Evolutionary conservation across 1,140 invertebrate species (phyloP), one percentile per base, ranked within the genome.

Genomic region (Drosophila equinoxialis): DNA sequence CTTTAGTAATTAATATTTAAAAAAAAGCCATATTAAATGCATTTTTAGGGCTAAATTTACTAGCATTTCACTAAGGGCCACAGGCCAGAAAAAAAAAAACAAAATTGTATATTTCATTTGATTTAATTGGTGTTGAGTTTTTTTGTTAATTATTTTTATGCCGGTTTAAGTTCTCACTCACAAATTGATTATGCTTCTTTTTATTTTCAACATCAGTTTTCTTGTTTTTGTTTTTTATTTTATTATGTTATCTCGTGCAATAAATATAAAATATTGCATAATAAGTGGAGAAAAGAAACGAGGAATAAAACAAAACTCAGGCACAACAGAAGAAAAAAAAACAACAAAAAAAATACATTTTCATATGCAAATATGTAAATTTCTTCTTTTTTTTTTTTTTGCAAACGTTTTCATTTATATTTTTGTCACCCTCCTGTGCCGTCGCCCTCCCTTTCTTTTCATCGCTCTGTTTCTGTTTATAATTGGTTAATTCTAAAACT

Each of bases 201-300:
- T 30, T 30, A 17, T 54, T 37, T 26, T 39, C n/a, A n/a, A 30
- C 30, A 30, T 6, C 30, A 5, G 2, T 17, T 45, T 17, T 45
- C 41, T n/a, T 42, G 4, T 14, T 45, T 48, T 17, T 51, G 37
- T 26, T 65, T 59, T 77, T 60, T 4, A 42, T 42, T 68, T 48
- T 14, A 67, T 71, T 68, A 30, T 63, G 26, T 23, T 35, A 23
- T 57, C 41, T 48, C 63, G 42, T 45, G 57, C 17, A 45, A 66
- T 51, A 60, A 14, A 17, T 65, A 62, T 58, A 42, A 62, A 54
- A 59, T 60, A 70, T 85, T 85, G 71, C 74, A 85, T 75, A 85
- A 85, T 65, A 61, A 61, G 23, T 68, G 54, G 17, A 30, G 60
- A 55, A 51, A 1, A 51, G 20, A 13, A 5, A 59, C 55, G 33